These are phyloP conservation scores for Belonocnema kinseyi DNA, from an alignment of 1,140 invertebrate species.

Conservation along the genomic window DNA sequence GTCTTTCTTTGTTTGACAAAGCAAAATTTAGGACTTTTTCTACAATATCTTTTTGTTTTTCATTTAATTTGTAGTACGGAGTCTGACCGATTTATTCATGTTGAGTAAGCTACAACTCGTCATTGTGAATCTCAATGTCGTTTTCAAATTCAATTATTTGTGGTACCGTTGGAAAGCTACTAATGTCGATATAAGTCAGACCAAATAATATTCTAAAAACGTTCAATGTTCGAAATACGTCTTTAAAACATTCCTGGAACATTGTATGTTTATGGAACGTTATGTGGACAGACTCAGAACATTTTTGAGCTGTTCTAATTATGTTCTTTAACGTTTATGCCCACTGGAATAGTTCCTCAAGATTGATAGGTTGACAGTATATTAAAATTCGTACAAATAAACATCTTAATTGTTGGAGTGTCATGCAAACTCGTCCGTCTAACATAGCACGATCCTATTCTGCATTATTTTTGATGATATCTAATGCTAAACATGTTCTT, in stretches of 20 bases:
- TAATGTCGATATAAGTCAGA: background rate
- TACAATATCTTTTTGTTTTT: constrained; percentile 32
- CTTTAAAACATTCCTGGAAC: too few species aligned
- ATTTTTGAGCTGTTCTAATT: constrained; percentile 35
- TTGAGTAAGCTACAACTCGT: background rate
- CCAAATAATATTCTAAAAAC: too few species aligned
- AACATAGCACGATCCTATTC: constrained; percentile 33
- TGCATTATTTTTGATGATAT: too few species aligned
- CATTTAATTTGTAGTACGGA: too few species aligned
- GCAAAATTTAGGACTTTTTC: constrained; percentile 20
- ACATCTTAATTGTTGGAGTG: constrained; percentile 20
- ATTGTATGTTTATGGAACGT: too few species aligned
- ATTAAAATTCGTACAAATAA: too few species aligned
- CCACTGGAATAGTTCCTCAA: constrained; percentile 32
- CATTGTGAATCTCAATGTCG: background rate
- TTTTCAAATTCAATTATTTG: too few species aligned
- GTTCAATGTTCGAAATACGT: too few species aligned
- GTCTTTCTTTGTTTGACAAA: background rate
- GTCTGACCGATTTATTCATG: background rate
- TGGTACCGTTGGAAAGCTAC: constrained; percentile 23
- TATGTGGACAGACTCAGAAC: constrained; percentile 32
- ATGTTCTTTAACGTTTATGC: too few species aligned
- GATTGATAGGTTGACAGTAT: too few species aligned
- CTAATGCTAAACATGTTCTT: too few species aligned
- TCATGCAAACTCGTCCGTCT: constrained; percentile 37